Conservation (phyloP, 2,888 invertebrate genomes). For the Dascillus cervinus region DNA sequence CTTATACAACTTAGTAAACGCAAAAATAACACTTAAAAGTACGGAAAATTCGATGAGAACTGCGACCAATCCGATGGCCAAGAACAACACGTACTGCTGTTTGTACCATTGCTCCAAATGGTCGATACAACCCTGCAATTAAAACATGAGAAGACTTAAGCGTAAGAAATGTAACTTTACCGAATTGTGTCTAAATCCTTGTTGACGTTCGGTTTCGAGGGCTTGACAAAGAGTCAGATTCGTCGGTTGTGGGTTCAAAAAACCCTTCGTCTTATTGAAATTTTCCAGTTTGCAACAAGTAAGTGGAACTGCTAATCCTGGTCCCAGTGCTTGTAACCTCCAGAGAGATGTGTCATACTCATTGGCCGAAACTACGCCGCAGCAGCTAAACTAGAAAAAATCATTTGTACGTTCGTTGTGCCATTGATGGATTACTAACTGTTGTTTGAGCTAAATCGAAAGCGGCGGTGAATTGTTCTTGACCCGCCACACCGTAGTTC, state of each 20-base stretch:
- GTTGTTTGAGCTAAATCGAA: slow-evolving; percentile 69
- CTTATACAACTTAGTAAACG: slow-evolving; percentile 57
- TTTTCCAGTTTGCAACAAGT: slow-evolving; percentile 55
- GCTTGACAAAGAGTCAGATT: slow-evolving; percentile 67
- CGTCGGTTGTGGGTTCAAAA: slow-evolving; percentile 68
- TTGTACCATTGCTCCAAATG: slow-evolving; percentile 70
- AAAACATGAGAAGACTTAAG: slow-evolving; percentile 3
- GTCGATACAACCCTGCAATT: slow-evolving; percentile 58
- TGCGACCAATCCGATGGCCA: slow-evolving; percentile 56
- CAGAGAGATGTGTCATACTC: slow-evolving; percentile 78
- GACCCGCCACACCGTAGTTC: slow-evolving; percentile 69
- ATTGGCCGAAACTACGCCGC: slow-evolving; percentile 68
- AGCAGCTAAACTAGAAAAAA: slow-evolving; percentile 62
- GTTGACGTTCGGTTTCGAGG: slow-evolving; percentile 48
- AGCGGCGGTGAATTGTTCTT: slow-evolving; percentile 70
- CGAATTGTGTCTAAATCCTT: slow-evolving; percentile 51
- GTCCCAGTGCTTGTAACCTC: slow-evolving; percentile 67
- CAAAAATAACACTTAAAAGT: slow-evolving; percentile 61
- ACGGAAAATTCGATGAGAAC: slow-evolving; percentile 68
- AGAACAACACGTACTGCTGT: slow-evolving; percentile 62
- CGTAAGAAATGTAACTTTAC: too few relatives aligned
- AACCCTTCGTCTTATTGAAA: slow-evolving; percentile 47
- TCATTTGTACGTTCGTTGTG: slow-evolving; percentile 2
- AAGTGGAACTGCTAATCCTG: slow-evolving; percentile 37
- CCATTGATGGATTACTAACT: slow-evolving; percentile 29